Evolutionary conservation across 2,888 invertebrate genomes (phyloP).

Genomic region (Nephrotoma guestfalica): DNA sequence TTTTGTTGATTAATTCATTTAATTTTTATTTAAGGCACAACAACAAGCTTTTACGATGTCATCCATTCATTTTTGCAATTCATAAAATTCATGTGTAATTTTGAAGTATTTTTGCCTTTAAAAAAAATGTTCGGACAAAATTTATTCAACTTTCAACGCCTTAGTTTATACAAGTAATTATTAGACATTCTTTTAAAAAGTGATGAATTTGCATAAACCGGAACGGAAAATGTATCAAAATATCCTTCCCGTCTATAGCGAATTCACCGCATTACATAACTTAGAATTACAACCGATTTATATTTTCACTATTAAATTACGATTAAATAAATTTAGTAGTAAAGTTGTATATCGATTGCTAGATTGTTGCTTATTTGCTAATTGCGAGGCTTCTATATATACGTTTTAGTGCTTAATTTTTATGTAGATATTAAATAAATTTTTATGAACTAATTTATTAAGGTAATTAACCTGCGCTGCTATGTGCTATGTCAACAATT

Average conservation of each 20-base stretch:
- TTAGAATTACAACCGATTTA: neutral
- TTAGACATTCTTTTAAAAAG: neutral
- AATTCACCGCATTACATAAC: too few species aligned
- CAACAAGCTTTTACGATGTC: neutral
- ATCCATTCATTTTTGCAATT: neutral
- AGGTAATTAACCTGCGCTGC: neutral
- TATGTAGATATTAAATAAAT: neutral
- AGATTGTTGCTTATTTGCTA: neutral
- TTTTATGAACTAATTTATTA: neutral
- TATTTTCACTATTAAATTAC: too few species aligned
- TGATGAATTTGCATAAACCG: too few species aligned
- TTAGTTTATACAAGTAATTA: constrained; percentile 11
- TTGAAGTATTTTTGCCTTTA: neutral
- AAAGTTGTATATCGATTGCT: neutral
- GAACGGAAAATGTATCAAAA: too few species aligned
- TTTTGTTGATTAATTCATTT: neutral
- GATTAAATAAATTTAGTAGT: neutral
- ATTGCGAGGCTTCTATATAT: neutral
- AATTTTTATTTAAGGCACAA: neutral
- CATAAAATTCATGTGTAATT: neutral
- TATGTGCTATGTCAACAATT: neutral
- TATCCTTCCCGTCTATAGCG: too few species aligned
- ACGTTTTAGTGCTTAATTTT: neutral
- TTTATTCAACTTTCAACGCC: constrained; percentile 10
- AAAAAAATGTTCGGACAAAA: constrained; percentile 4